Conservation (phyloP, 2,888 invertebrate species). For the Cacoxenus indagator region DNA sequence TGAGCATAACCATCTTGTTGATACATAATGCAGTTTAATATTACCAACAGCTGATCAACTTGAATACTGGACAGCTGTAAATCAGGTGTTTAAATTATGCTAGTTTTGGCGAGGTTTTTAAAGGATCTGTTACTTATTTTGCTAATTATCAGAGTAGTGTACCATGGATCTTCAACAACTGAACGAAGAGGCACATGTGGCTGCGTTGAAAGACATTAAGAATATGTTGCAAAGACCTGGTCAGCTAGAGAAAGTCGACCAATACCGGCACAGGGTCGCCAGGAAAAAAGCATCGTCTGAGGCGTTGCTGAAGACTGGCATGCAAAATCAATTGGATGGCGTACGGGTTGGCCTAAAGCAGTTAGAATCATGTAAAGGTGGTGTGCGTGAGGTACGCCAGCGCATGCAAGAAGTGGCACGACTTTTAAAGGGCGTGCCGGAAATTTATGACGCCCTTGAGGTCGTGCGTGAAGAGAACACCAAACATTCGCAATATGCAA, state of each 20-base stretch:
- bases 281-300: conserved; percentile 70
- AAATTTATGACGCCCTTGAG: conserved; percentile 84
- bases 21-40: too few relatives aligned
- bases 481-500: conserved; percentile 95
- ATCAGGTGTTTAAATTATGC: background rate
- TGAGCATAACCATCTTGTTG: too few relatives aligned
- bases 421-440: conserved; percentile 82
- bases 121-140: background rate
- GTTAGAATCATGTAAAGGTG: conserved; percentile 86
- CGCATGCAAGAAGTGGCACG: conserved; percentile 85
- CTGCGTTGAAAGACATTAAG: conserved; percentile 87
- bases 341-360: conserved; percentile 94
- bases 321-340: conserved; percentile 97
- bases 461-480: conserved; percentile 93
- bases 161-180: conserved; percentile 76
- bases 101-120: background rate
- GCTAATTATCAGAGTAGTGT: too few relatives aligned
- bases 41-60: background rate
- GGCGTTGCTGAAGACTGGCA: conserved; percentile 88
- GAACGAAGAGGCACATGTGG: conserved; percentile 83
- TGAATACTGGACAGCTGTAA: background rate
- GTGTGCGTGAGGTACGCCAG: conserved; percentile 81
- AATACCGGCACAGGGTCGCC: conserved; percentile 68
- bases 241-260: conserved; percentile 88
- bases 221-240: conserved; percentile 95